Percentiles rank a stretch among this genome's conserved stretches.
phyloP scores from a whole-genome alignment of 2,113 vertebrate species.

The Aviceda subcristata region DNA sequence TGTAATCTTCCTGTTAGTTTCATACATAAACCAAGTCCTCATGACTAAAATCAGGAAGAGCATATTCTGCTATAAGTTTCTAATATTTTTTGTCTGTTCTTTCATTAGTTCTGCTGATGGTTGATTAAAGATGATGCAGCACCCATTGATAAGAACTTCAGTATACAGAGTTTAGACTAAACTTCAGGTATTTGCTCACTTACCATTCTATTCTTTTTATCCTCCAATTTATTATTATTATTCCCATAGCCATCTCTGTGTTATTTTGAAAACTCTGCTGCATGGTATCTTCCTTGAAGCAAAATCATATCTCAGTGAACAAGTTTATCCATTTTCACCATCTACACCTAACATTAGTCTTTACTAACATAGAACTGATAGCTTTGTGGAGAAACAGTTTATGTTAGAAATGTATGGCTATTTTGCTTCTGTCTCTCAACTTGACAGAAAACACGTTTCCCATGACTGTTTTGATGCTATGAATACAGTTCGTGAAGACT shows the following conservation, averaged over 20 bases:
- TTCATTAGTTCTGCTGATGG: background rate
- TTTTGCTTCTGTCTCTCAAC: background rate
- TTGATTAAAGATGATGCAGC: background rate
- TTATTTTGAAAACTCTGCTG: constrained; percentile 24
- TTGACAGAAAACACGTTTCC: background rate
- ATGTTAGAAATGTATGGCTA: background rate
- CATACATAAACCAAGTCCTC: background rate
- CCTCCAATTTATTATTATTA: background rate
- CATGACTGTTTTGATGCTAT: background rate
- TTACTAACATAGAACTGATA: background rate
- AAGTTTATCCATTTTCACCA: constrained; percentile 15
- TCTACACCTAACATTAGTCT: background rate
- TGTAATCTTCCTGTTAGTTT: background rate
- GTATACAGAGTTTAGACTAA: background rate
- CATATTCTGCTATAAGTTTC: background rate
- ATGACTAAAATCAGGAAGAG: background rate
- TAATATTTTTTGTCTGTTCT: background rate
- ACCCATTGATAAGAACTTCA: background rate
- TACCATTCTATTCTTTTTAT: background rate
- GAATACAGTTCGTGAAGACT: background rate
- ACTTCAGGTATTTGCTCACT: background rate
- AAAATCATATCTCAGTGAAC: background rate
- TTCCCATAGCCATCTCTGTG: background rate
- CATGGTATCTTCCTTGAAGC: background rate
- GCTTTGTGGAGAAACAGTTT: background rate